These are phyloP conservation scores for Phalera bucephala DNA, from an alignment of 2,888 invertebrate species.

Conservation along the genomic window DNA sequence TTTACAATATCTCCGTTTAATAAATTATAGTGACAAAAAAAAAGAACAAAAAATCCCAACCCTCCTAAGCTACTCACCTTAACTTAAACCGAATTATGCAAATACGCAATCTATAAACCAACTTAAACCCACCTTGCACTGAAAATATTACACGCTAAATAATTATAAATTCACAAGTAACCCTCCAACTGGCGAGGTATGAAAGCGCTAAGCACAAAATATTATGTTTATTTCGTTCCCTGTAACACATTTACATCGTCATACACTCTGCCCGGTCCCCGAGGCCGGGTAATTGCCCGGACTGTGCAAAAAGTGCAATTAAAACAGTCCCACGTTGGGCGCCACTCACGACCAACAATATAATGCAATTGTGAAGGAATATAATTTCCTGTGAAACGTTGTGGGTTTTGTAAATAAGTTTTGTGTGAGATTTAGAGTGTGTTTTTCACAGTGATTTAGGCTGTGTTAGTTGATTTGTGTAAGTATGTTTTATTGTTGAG, in stretches of 20 bases:
- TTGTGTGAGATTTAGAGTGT: background rate
- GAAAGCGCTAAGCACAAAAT: slow-evolving; percentile 2
- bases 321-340: slow-evolving; percentile 33
- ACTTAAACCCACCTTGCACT: slow-evolving; percentile 1
- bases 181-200: background rate
- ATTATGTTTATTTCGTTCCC: slow-evolving; percentile 5
- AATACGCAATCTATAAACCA: background rate
- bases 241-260: slow-evolving; percentile 28
- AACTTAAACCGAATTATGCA: background rate
- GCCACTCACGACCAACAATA: slow-evolving; percentile 21
- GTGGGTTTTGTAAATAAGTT: slow-evolving; percentile 21
- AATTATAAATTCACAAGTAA: slow-evolving; percentile 2
- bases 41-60: too few relatives aligned
- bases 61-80: too few relatives aligned
- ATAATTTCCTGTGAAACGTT: slow-evolving; percentile 24
- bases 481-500: background rate
- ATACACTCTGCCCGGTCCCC: slow-evolving; percentile 22
- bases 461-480: background rate
- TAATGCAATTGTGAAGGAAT: slow-evolving; percentile 33
- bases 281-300: slow-evolving; percentile 24
- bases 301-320: slow-evolving; percentile 38
- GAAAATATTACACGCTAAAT: background rate
- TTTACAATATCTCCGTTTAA: too few relatives aligned
- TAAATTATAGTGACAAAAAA: too few relatives aligned
- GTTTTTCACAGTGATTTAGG: background rate